These are phyloP conservation scores for Luperina nickerlii DNA, from an alignment of 2,888 invertebrate species.

Conservation along the genomic window DNA sequence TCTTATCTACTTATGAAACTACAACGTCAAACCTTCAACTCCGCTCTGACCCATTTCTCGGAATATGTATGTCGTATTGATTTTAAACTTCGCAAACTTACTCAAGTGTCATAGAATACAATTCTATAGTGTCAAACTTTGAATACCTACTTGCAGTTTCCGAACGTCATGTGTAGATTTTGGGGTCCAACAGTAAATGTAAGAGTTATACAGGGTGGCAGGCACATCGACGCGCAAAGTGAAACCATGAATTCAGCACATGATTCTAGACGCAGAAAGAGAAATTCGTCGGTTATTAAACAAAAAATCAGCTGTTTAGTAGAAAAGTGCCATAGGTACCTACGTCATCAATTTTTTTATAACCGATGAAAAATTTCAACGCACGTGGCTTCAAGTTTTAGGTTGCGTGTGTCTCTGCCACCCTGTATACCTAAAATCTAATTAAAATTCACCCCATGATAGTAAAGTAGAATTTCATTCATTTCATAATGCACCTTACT, in stretches of 20 bases:
- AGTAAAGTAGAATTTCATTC: background rate
- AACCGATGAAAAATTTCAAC: background rate
- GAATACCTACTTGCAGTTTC: conserved; percentile 19
- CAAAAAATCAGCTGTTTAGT: too few species aligned
- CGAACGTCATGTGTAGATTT: background rate
- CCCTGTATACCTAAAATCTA: background rate
- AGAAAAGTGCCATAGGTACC: too few species aligned
- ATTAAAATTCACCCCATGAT: background rate
- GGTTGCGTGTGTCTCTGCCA: background rate
- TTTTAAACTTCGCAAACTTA: conserved; percentile 47
- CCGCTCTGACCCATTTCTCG: conserved; percentile 50
- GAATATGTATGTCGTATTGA: conserved; percentile 51
- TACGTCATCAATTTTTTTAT: background rate
- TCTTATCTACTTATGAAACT: conserved; percentile 31
- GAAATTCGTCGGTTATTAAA: too few species aligned
- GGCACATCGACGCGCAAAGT: background rate
- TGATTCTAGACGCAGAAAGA: background rate
- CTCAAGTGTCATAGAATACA: conserved; percentile 42
- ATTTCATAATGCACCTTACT: background rate
- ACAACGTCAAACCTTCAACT: conserved; percentile 44
- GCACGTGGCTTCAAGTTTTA: background rate
- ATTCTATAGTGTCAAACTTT: conserved; percentile 34
- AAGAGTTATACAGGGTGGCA: background rate
- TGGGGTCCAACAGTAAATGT: background rate
- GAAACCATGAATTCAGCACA: background rate